A percentile compares a stretch with the other conserved stretches of the same genome.
Conservation (phyloP, 2,113 vertebrate species). For the Gila orcuttii region DNA sequence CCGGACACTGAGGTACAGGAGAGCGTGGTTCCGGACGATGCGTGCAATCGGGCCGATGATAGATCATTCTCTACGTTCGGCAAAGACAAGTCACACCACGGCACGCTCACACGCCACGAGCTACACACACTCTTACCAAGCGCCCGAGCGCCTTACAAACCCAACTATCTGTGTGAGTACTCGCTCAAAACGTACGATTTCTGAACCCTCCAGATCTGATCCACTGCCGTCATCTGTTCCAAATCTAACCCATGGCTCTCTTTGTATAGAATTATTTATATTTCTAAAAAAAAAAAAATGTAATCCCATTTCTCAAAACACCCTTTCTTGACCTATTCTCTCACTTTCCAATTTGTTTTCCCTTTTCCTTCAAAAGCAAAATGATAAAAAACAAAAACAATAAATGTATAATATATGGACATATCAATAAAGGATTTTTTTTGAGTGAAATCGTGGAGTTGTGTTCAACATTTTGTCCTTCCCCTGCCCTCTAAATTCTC, state of each 20-base stretch:
- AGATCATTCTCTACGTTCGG: constrained; percentile 99
- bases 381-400: not conserved
- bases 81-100: constrained; percentile 98
- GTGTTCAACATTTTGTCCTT: constrained; percentile 46
- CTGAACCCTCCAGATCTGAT: constrained; percentile 41
- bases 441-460: constrained; percentile 68
- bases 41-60: constrained; percentile 73
- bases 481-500: constrained; percentile 41
- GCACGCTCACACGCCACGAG: constrained; percentile 95
- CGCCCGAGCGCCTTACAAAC: constrained; percentile 95
- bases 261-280: constrained; percentile 41
- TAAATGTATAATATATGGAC: constrained; percentile 19
- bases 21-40: constrained; percentile 78
- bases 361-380: constrained; percentile 24
- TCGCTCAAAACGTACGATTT: constrained; percentile 74
- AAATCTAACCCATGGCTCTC: constrained; percentile 35
- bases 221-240: not conserved
- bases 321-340: constrained; percentile 14
- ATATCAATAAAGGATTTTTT: constrained; percentile 49
- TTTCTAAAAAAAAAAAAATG: constrained; percentile 17
- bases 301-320: constrained; percentile 21
- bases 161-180: constrained; percentile 99
- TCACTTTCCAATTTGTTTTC: constrained; percentile 32
- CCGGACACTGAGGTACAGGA: constrained; percentile 98
- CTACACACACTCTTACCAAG: constrained; percentile 93